phyloP scores from a whole-genome alignment of 92 coral and sea anemone genomes.

The Palythoa heliodiscus region DNA sequence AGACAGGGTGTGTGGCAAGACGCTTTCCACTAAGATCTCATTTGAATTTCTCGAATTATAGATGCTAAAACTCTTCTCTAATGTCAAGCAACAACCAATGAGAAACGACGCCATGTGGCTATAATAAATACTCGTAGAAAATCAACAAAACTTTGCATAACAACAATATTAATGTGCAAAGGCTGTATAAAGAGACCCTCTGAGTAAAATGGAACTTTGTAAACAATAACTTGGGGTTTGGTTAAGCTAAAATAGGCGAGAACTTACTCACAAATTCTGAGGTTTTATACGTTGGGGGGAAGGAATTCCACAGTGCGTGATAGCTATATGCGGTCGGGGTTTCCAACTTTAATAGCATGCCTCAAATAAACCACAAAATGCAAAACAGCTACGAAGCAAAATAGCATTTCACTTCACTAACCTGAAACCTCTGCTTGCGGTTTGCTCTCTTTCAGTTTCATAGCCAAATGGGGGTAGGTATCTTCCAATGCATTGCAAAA shows the following conservation, averaged over 20 bases:
- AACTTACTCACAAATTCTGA: background rate
- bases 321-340: background rate
- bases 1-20: conserved; percentile 49
- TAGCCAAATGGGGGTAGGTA: conserved; percentile 72
- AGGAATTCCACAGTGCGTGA: background rate
- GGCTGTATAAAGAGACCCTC: conserved; percentile 17
- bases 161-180: conserved; percentile 40
- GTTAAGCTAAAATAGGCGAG: background rate
- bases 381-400: conserved; percentile 22
- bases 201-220: conserved; percentile 4
- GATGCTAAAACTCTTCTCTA: conserved; percentile 39
- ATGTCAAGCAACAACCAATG: conserved; percentile 30
- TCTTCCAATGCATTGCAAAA: conserved; percentile 79
- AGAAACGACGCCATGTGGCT: conserved; percentile 28
- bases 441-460: conserved; percentile 61
- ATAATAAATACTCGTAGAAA: conserved; percentile 31
- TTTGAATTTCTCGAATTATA: conserved; percentile 42
- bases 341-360: background rate
- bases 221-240: conserved; percentile 11
- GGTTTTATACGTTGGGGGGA: background rate
- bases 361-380: conserved; percentile 29
- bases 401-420: conserved; percentile 41
- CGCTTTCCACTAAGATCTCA: conserved; percentile 36
- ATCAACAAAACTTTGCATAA: conserved; percentile 42
- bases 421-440: conserved; percentile 73